phyloP scores from a whole-genome alignment of 1,140 invertebrate species.

The Drosophila asahinai region DNA sequence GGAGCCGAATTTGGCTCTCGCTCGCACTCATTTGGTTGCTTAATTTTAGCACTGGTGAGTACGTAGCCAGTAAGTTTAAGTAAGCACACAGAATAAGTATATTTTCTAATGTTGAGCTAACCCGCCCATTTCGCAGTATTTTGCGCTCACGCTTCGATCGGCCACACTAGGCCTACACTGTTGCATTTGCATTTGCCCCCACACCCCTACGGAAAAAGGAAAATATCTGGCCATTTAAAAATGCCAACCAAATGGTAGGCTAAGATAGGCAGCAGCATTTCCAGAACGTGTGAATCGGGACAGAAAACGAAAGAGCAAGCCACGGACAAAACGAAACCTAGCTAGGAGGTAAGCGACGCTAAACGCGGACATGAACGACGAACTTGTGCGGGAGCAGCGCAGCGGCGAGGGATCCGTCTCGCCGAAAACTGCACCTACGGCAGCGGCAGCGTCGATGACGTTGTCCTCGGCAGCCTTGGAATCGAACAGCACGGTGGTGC shows the following conservation, averaged over 20 bases:
- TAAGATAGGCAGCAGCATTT: conserved; percentile 38
- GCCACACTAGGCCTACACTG: conserved; percentile 50
- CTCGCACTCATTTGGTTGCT: too few species aligned
- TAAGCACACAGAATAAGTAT: neutral
- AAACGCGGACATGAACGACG: conserved; percentile 59
- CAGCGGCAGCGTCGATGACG: conserved; percentile 60
- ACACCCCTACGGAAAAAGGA: conserved; percentile 29
- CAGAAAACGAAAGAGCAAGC: neutral
- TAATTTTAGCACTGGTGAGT: too few species aligned
- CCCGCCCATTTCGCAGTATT: conserved; percentile 19
- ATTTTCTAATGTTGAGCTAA: conserved; percentile 2
- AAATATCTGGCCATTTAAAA: conserved; percentile 31
- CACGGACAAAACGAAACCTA: neutral
- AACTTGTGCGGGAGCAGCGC: conserved; percentile 57
- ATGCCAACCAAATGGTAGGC: conserved; percentile 72
- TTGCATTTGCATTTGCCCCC: conserved; percentile 64
- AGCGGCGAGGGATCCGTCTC: conserved; percentile 66
- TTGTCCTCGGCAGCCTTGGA: conserved; percentile 73
- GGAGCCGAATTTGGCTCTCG: too few species aligned
- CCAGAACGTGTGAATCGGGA: conserved; percentile 30
- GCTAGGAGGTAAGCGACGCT: conserved; percentile 13
- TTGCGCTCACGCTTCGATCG: neutral
- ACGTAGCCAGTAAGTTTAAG: too few species aligned
- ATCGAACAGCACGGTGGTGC: conserved; percentile 39
- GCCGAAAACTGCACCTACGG: conserved; percentile 62